phyloP scores from a whole-genome alignment of 2,113 vertebrate species.

The Colaptes auratus region DNA sequence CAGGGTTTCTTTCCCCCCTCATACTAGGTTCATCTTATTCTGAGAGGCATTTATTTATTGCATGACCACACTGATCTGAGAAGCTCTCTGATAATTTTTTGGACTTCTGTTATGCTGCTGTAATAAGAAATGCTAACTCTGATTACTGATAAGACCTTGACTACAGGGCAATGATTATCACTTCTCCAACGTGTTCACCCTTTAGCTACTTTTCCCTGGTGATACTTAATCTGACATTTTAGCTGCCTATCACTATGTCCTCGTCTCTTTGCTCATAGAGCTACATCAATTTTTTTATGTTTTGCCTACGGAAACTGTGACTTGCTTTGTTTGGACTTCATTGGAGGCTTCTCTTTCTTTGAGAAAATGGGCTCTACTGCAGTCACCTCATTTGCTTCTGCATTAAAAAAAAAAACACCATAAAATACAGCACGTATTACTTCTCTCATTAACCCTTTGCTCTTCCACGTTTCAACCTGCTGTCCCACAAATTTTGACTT shows the following conservation, averaged over 20 bases:
- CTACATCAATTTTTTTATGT: background rate
- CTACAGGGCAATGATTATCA: background rate
- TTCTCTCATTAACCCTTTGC: background rate
- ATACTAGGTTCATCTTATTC: background rate
- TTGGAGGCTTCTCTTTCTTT: background rate
- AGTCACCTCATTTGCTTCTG: background rate
- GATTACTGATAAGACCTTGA: background rate
- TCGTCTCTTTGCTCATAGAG: background rate
- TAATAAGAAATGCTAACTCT: conserved; percentile 25
- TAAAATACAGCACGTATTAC: background rate
- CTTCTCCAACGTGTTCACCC: background rate
- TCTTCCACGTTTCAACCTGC: background rate
- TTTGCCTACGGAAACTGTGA: background rate
- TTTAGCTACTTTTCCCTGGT: conserved; percentile 5
- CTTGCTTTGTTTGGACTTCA: background rate
- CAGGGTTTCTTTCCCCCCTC: background rate
- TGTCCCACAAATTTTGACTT: background rate
- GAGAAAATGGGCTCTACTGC: background rate
- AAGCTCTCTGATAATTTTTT: background rate
- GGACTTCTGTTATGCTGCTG: background rate
- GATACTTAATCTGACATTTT: conserved; percentile 30
- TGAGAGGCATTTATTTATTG: background rate
- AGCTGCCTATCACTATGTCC: background rate
- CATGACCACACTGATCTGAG: background rate
- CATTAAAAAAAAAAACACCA: background rate